phyloP scores from a whole-genome alignment of 2,888 invertebrate genomes.

The Tortricodes alternella region DNA sequence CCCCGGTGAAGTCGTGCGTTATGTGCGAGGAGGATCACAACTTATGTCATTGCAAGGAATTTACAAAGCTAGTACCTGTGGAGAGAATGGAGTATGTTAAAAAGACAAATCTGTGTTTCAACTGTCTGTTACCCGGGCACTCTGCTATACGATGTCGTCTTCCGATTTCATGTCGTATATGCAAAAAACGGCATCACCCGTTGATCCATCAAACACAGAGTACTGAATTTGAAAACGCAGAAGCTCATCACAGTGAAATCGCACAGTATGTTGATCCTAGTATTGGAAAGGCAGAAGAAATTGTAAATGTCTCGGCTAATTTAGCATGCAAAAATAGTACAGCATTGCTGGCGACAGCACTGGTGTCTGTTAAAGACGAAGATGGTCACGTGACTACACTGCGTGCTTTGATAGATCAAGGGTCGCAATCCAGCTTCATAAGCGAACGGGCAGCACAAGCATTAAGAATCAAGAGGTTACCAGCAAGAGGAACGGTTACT shows the following conservation, averaged over 20 bases:
- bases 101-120: constrained; percentile 36
- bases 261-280: background rate
- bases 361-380: constrained; percentile 32
- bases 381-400: constrained; percentile 31
- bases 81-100: constrained; percentile 35
- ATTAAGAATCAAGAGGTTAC: background rate
- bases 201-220: constrained; percentile 32
- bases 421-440: constrained; percentile 31
- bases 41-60: constrained; percentile 37
- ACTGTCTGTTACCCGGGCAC: constrained; percentile 37
- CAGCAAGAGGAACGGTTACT: constrained; percentile 27
- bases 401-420: constrained; percentile 38
- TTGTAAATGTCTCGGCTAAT: constrained; percentile 31
- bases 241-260: constrained; percentile 10
- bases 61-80: constrained; percentile 30
- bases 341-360: constrained; percentile 38
- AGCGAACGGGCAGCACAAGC: constrained; percentile 22
- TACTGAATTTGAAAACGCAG: constrained; percentile 2
- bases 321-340: constrained; percentile 12
- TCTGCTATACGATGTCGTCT: constrained; percentile 31
- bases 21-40: constrained; percentile 34
- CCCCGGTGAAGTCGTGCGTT: background rate
- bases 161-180: constrained; percentile 35
- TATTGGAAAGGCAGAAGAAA: constrained; percentile 9
- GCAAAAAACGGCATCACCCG: constrained; percentile 37